Evolutionary conservation across 1,140 invertebrate genomes (phyloP).

Genomic region (Varroa destructor): DNA sequence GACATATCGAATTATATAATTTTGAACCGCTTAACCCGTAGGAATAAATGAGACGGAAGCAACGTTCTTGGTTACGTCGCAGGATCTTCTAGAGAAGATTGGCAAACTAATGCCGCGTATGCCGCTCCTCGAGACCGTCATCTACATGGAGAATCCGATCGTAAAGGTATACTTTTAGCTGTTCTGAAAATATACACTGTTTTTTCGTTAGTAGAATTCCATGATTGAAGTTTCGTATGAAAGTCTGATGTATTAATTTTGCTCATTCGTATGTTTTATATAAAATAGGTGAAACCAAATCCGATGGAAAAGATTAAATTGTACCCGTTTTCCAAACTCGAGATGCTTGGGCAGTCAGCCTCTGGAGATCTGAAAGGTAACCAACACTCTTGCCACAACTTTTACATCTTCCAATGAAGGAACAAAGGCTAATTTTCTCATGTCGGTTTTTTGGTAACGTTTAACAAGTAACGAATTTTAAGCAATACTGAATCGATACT

Average conservation of each 20-base stretch:
- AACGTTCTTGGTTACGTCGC: slow-evolving; percentile 40
- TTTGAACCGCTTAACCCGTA: background rate
- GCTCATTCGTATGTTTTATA: too few species aligned
- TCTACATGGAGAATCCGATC: slow-evolving; percentile 44
- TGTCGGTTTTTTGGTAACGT: too few species aligned
- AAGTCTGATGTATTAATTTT: too few species aligned
- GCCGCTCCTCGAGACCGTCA: background rate
- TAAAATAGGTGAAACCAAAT: slow-evolving; percentile 8
- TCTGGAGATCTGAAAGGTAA: slow-evolving; percentile 28
- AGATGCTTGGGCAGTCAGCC: slow-evolving; percentile 35
- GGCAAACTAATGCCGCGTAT: background rate
- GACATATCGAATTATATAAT: too few species aligned
- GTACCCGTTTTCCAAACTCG: slow-evolving; percentile 36
- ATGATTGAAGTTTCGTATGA: too few species aligned
- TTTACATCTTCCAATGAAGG: too few species aligned
- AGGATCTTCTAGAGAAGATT: slow-evolving; percentile 25
- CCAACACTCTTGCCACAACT: background rate
- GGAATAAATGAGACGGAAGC: slow-evolving; percentile 90
- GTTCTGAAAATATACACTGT: slow-evolving; percentile 26
- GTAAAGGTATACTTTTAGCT: slow-evolving; percentile 33
- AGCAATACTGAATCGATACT: too few species aligned
- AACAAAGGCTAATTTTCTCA: too few species aligned
- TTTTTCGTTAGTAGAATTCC: too few species aligned
- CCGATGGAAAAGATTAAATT: slow-evolving; percentile 34
- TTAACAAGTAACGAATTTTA: too few species aligned